phyloP scores from a whole-genome alignment of 2,888 invertebrate genomes.

The Thalpophila matura region DNA sequence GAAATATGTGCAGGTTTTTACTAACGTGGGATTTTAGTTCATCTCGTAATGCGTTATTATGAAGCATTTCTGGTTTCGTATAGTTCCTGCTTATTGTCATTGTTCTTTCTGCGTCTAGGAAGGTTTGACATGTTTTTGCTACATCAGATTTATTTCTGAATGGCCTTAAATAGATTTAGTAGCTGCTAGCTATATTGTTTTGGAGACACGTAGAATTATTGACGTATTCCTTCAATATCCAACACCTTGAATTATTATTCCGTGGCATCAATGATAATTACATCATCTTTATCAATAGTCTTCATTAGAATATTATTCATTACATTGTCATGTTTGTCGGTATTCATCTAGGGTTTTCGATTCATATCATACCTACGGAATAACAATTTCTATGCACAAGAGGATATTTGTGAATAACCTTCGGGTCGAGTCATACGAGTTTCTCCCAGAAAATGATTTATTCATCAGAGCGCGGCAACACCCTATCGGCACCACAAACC shows the following conservation, averaged over 20 bases:
- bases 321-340: background rate
- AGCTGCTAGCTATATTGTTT: constrained; percentile 8
- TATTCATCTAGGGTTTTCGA: constrained; percentile 41
- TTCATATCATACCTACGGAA: constrained; percentile 52
- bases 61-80: constrained; percentile 59
- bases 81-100: constrained; percentile 62
- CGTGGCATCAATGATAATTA: background rate
- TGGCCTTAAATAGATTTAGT: constrained; percentile 16
- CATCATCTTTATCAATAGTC: background rate
- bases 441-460: constrained; percentile 67
- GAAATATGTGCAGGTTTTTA: constrained; percentile 57
- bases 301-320: constrained; percentile 14
- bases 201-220: background rate
- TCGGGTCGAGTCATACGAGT: constrained; percentile 63
- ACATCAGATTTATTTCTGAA: constrained; percentile 33
- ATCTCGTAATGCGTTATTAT: constrained; percentile 56
- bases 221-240: background rate
- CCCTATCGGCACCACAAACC: constrained; percentile 61
- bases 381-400: constrained; percentile 63
- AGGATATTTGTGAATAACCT: constrained; percentile 59
- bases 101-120: constrained; percentile 49
- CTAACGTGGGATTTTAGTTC: constrained; percentile 61
- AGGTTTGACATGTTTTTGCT: constrained; percentile 38
- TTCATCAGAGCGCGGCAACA: constrained; percentile 65
- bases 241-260: background rate